These are phyloP conservation scores for Ficedula albicollis DNA, from an alignment of 2,797 vertebrate species.

Conservation along the genomic window DNA sequence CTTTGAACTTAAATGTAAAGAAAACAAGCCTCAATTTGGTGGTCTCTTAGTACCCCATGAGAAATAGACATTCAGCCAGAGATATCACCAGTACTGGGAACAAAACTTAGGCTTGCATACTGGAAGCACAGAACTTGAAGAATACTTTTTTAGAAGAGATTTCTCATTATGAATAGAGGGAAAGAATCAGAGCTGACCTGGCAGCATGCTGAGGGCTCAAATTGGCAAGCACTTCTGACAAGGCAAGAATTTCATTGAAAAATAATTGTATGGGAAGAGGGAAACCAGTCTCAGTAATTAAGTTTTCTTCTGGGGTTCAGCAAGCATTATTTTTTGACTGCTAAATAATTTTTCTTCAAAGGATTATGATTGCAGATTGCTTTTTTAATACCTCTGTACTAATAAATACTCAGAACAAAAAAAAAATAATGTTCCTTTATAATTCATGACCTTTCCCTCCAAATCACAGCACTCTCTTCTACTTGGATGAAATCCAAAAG, in stretches of 20 bases:
- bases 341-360: not conserved
- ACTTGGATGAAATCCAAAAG: not conserved
- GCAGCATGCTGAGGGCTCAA: not conserved
- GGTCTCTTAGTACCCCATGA: not conserved
- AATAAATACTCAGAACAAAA: not conserved
- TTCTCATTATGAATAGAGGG: not conserved
- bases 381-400: not conserved
- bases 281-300: not conserved
- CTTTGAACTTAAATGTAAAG: not conserved
- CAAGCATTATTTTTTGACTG: not conserved
- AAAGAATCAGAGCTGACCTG: not conserved
- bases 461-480: not conserved
- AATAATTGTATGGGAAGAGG: not conserved
- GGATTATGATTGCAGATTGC: not conserved
- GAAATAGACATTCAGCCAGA: not conserved
- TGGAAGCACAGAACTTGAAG: not conserved
- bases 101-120: not conserved
- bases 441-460: not conserved
- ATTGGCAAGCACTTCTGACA: not conserved
- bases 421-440: not conserved
- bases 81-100: not conserved
- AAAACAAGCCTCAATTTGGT: not conserved
- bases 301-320: not conserved
- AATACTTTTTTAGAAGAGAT: not conserved
- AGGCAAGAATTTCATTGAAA: not conserved